These are phyloP conservation scores for Rallus limicola DNA, from an alignment of 2,113 vertebrate genomes.

Conservation along the genomic window DNA sequence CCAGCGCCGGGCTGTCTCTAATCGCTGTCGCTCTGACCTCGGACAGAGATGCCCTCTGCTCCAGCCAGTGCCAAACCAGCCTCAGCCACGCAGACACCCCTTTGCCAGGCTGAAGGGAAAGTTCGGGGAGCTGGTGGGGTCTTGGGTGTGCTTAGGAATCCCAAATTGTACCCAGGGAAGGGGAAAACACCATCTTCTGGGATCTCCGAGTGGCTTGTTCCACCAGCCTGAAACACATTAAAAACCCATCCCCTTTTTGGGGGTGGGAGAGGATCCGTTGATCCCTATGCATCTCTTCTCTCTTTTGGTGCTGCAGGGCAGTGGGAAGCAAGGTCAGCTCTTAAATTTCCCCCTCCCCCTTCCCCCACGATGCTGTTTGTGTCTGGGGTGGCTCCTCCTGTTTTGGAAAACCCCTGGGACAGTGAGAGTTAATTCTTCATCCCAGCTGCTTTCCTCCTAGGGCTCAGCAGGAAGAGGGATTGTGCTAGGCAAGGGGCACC, in stretches of 20 bases:
- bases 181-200: not conserved
- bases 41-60: not conserved
- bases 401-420: not conserved
- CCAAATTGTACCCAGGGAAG: not conserved
- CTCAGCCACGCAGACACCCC: accelerated
- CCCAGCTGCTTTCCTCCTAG: slow-evolving; percentile 3
- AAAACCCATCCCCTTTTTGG: not conserved
- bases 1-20: not conserved
- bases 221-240: not conserved
- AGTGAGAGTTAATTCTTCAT: not conserved
- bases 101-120: accelerated
- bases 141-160: not conserved
- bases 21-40: accelerated
- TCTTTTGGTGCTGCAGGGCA: not conserved
- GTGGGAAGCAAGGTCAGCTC: not conserved
- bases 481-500: slow-evolving; percentile 47
- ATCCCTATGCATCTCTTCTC: accelerated
- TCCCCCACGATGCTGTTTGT: accelerated
- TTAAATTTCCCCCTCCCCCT: not conserved
- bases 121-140: accelerated
- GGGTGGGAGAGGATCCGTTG: not conserved
- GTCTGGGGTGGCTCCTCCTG: accelerated
- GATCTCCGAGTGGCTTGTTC: not conserved
- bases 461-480: slow-evolving; percentile 36
- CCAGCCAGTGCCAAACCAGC: not conserved